phyloP scores from a whole-genome alignment of 2,797 vertebrate species.

The Acrocephalus scirpaceus region DNA sequence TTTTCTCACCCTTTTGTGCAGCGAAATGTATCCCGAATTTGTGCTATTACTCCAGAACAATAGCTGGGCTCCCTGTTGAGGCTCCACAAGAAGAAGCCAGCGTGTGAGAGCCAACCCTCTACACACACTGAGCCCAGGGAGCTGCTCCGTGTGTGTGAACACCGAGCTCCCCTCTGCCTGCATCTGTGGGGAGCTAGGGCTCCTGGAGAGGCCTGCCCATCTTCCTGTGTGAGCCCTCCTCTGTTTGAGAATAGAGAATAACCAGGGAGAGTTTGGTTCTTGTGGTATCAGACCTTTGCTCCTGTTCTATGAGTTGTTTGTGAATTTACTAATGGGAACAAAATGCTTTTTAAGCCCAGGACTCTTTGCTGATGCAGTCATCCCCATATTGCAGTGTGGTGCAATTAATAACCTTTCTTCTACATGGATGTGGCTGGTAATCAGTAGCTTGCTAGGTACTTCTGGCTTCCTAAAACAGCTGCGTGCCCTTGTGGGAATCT shows the following conservation, averaged over 20 bases:
- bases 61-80: not conserved
- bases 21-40: not conserved
- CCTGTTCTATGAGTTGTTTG: not conserved
- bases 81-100: not conserved
- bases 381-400: not conserved
- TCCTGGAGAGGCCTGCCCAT: not conserved
- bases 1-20: constrained; percentile 3
- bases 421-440: not conserved
- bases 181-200: rapidly evolving
- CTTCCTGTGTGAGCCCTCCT: not conserved
- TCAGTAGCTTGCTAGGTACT: constrained; percentile 2
- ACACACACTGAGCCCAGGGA: rapidly evolving
- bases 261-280: not conserved
- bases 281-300: not conserved
- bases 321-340: not conserved
- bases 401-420: constrained; percentile 38
- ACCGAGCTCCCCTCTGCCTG: not conserved
- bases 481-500: not conserved
- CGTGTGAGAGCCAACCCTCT: not conserved
- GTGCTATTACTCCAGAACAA: not conserved
- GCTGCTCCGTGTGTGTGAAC: not conserved
- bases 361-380: not conserved
- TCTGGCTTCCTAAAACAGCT: not conserved
- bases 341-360: not conserved
- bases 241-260: not conserved